phyloP scores from a whole-genome alignment of 2,113 vertebrate species.

The Cryptotis parvus region DNA sequence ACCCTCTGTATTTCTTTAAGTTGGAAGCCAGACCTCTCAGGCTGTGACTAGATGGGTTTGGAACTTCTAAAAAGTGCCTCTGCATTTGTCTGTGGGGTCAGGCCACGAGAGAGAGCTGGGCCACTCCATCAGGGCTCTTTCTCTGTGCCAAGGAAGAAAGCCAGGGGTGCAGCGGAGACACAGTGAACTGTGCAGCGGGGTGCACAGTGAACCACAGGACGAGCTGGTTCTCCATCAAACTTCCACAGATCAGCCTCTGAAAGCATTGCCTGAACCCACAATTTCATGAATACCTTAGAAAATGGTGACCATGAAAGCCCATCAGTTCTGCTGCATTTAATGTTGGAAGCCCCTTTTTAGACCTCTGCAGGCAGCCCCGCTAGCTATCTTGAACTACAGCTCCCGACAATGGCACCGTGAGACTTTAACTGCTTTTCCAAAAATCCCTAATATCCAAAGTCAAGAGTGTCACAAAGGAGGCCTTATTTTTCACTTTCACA shows the following conservation, averaged over 20 bases:
- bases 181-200: no score
- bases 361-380: no score
- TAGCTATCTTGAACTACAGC: conserved; percentile 22
- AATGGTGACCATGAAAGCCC: conserved; percentile 8
- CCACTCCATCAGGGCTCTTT: no score
- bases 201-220: not conserved
- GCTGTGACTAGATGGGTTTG: not conserved
- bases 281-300: conserved; percentile 40
- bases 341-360: not conserved
- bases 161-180: no score
- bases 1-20: not conserved
- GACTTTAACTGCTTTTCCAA: conserved; percentile 47
- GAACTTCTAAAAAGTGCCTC: not conserved
- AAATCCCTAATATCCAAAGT: conserved; percentile 47
- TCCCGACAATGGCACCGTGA: conserved; percentile 55
- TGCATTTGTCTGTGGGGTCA: not conserved
- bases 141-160: not conserved
- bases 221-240: not conserved
- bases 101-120: not conserved
- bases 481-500: conserved; percentile 58
- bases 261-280: conserved; percentile 26
- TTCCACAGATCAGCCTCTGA: not conserved
- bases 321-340: conserved; percentile 8
- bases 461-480: conserved; percentile 30
- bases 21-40: not conserved